These are phyloP conservation scores for Phthorimaea operculella DNA, from an alignment of 1,140 invertebrate species.

Conservation along the genomic window DNA sequence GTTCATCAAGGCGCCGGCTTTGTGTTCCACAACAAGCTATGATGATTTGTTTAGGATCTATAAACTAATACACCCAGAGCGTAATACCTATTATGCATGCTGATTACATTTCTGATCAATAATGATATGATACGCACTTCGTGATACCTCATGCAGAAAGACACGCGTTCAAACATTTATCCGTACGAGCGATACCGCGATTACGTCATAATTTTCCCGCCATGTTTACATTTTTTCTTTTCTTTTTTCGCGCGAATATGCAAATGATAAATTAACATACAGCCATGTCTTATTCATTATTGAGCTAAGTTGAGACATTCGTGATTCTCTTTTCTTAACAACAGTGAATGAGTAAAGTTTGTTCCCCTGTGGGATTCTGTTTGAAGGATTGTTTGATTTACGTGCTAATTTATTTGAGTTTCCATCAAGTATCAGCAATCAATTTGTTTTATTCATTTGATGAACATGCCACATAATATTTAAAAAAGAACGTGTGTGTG, in stretches of 20 bases:
- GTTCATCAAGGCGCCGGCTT: no score
- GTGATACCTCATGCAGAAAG: not conserved
- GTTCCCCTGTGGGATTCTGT: not conserved
- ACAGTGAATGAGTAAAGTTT: not conserved
- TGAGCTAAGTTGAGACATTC: not conserved
- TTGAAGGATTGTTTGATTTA: not conserved
- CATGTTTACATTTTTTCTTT: not conserved
- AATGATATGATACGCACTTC: not conserved
- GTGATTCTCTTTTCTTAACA: not conserved
- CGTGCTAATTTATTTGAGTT: not conserved
- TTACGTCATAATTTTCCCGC: not conserved
- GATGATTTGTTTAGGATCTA: no score
- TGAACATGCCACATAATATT: no score
- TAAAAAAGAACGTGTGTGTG: no score
- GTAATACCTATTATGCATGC: not conserved
- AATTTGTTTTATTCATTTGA: not conserved
- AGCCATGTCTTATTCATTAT: not conserved
- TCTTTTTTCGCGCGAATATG: not conserved
- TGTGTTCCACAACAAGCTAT: no score
- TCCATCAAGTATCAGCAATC: not conserved
- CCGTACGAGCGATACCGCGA: not conserved
- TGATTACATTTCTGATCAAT: not conserved
- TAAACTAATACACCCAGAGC: not conserved
- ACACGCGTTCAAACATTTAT: not conserved
- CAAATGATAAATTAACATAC: not conserved